Percentiles rank a stretch among this genome's conserved stretches.
These are phyloP conservation scores for Micropoecilia bifurca DNA, from an alignment of 2,797 vertebrate species.

Conservation along the genomic window DNA sequence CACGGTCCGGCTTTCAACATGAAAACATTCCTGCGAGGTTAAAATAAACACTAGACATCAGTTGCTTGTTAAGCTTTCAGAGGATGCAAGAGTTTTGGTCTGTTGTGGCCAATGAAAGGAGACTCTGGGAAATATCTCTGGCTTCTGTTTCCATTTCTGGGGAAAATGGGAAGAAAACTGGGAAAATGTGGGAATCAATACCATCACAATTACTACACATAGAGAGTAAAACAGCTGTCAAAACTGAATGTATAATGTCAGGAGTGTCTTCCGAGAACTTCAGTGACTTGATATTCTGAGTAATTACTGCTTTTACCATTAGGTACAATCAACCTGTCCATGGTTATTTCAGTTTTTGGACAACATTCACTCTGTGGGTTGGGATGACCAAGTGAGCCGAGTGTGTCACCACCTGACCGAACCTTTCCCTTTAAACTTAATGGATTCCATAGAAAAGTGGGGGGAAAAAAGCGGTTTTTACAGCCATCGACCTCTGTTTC, in stretches of 20 bases:
- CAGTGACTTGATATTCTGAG: constrained; percentile 37
- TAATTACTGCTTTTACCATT: constrained; percentile 54
- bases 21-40: constrained; percentile 41
- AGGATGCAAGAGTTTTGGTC: constrained; percentile 44
- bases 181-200: constrained; percentile 18
- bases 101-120: constrained; percentile 41
- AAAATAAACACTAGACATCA: constrained; percentile 63
- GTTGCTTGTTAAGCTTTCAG: constrained; percentile 65
- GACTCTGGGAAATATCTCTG: constrained; percentile 33
- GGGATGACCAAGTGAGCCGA: constrained; percentile 43
- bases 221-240: constrained; percentile 51
- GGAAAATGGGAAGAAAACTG: constrained; percentile 49
- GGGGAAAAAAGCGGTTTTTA: constrained; percentile 5
- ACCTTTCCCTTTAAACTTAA: constrained; percentile 43
- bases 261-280: constrained; percentile 29
- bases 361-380: constrained; percentile 48
- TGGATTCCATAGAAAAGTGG: constrained; percentile 35
- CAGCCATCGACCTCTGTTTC: constrained; percentile 4
- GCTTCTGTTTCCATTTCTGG: constrained; percentile 54
- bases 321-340: constrained; percentile 50
- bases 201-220: constrained; percentile 31
- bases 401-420: constrained; percentile 44
- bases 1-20: constrained; percentile 26
- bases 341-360: constrained; percentile 42
- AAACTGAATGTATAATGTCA: constrained; percentile 45